Base-by-base conservation (phyloP, 2,888 invertebrate genomes). In the Sturmia bella region DNA sequence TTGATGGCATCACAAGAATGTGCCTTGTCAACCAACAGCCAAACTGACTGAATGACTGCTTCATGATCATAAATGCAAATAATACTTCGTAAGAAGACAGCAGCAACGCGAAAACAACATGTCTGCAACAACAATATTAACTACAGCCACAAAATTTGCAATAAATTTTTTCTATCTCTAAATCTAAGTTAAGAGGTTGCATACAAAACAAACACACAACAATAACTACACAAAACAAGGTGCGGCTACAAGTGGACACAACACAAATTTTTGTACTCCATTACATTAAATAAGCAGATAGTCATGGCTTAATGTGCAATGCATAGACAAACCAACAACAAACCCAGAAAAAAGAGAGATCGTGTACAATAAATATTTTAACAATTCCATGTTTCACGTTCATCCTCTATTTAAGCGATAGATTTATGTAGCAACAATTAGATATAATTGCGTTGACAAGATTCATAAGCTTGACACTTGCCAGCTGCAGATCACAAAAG, bases 361-460 rank as follows among this genome's bases (percentile, higher is more conserved):
- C 78, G 78, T 79, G 78, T 68, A 66, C 27, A 79, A 79, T 73
- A 79, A 79, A 75, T 75, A 80, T 80, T 75, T 80, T 70, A 74
- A 64, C 64, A 80, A 80, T 75, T 80, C 68, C 80, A 70, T 57
- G 75, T 75, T 64, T 69, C 70, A 80, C 70, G 78, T 79, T 79
- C 72, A 80, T 75, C 75, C 75, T 80, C 74, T 63, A 80, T 69
- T 75, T 66, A 73, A 27, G 66, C 75, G 75, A 80, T 80, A 80
- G 80, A 80, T 80, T 80, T 80, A 80, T 80, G 80, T 75, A 80
- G 80, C 80, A 75, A 70, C 80, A 80, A 80, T 80, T 80, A 80
- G 75, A 80, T 80, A 75, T 80, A 80, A 80, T 80, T 80, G 80
- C 80, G 80, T 80, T 80, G 80, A 80, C 75, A 75, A 70, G 75